Conservation (phyloP, 2,113 vertebrate genomes). For the Pseudorectes ferrugineus region DNA sequence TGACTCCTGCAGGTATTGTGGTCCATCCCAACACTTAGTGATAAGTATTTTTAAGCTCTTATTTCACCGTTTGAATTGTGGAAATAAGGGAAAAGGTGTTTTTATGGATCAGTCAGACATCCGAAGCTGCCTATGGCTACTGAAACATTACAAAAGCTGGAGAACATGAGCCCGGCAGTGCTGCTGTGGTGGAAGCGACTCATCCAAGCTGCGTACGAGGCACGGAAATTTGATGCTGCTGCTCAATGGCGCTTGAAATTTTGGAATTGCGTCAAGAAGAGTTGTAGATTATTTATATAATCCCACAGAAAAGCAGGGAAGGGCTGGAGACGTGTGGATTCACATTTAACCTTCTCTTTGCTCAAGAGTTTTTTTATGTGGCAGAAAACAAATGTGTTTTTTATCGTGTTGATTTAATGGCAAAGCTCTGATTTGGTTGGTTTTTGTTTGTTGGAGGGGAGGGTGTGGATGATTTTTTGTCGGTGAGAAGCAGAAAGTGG, state of each 20-base stretch:
- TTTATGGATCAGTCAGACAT: fast-evolving
- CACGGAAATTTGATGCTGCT: not conserved
- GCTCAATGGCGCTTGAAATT: not conserved
- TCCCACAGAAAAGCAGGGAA: not conserved
- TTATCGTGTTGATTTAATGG: not conserved
- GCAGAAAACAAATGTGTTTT: not conserved
- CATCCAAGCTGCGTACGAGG: fast-evolving
- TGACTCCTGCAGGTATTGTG: not conserved
- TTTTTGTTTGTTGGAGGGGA: not conserved
- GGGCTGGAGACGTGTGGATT: not conserved
- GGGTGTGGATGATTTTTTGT: not conserved
- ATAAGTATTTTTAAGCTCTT: not conserved
- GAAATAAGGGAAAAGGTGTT: not conserved
- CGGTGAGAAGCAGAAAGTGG: not conserved
- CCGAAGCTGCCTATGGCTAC: fast-evolving
- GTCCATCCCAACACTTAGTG: not conserved
- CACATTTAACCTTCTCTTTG: not conserved
- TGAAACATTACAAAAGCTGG: not conserved
- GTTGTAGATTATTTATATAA: not conserved
- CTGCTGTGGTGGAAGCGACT: not conserved
- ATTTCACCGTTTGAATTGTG: not conserved
- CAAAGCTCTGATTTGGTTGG: not conserved
- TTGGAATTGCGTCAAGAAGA: not conserved
- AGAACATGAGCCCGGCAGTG: fast-evolving
- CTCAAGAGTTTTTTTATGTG: not conserved